Base-by-base conservation (phyloP, 2,113 vertebrate genomes). In the Empidonax alnorum region DNA sequence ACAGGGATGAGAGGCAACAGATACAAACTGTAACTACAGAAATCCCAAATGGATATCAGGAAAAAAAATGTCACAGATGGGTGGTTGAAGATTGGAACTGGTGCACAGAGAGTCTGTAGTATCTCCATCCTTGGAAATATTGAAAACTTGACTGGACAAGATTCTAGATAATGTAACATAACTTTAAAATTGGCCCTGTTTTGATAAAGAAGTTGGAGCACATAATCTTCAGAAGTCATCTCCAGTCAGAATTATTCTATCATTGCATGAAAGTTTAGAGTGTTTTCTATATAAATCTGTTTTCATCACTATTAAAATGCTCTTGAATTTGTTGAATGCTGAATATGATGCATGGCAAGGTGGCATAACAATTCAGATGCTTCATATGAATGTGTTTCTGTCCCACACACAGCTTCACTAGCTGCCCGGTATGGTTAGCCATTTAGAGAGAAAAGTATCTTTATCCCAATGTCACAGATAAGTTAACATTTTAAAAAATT, bases 371-470 rank as follows among this genome's bases (percentile, higher is more conserved):
- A 78, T 50, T 71, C 44, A 53, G 62, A 85, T 33, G 44, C 9
- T 90, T 87, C 31, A 44, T n/a, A 52, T 31, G 30, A 89, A 71
- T 59, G 17, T 17, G 18, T n/a, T 89, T 71, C 50, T 67, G 42
- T 47, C 55, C 69, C 68, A 71, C 44, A 79, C 0, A 1, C 35
- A 92, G 44, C 52, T 83, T 74, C 42, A 58, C 16, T 31, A 81
- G 42, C 49, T 96, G 56, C 35, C 33, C 0, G 0, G 21, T 2
- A 3, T 24, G 18, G 18, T 85, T 61, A 85, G 35, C 33, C 53
- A 44, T 73, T 86, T 72, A 80, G 37, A 90, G 37, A 72, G 27
- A 83, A 92, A 89, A 89, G 50, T 25, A 41, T 37, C 61, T 73
- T 86, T 77, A 66, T 74, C 44, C n/a, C 49, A 62, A 20, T 62